phyloP scores from a whole-genome alignment of 2,113 vertebrate species.

The Prionailurus bengalensis region DNA sequence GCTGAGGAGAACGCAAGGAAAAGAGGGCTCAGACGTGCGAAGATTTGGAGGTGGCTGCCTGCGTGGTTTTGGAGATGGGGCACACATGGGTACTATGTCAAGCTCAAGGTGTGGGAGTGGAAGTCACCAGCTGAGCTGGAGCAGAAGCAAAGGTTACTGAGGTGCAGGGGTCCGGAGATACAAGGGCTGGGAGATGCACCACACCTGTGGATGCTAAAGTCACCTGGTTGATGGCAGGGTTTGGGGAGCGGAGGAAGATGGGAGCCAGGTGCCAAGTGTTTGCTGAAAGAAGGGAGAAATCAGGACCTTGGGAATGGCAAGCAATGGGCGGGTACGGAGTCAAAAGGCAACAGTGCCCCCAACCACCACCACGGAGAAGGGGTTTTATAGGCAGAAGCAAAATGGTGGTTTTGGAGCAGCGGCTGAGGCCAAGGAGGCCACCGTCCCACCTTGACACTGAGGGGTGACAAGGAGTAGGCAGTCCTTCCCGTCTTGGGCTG shows the following conservation, averaged over 20 bases:
- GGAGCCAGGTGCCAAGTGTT: background rate
- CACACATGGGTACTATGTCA: fast-evolving
- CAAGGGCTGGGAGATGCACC: fast-evolving
- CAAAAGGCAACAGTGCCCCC: no score
- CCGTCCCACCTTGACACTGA: background rate
- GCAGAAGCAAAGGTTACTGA: no score
- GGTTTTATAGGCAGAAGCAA: background rate
- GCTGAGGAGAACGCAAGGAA: background rate
- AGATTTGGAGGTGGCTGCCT: background rate
- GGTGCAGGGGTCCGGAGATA: fast-evolving
- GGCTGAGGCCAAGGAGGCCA: background rate
- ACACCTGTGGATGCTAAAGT: background rate
- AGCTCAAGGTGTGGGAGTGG: background rate
- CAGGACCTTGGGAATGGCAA: background rate
- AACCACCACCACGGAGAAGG: background rate
- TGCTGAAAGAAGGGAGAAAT: background rate
- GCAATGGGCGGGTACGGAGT: fast-evolving
- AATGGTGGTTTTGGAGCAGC: background rate
- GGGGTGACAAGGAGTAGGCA: background rate
- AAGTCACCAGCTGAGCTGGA: background rate
- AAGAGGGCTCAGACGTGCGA: background rate
- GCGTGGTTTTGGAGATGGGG: background rate
- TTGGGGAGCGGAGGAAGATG: background rate
- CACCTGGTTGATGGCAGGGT: background rate
- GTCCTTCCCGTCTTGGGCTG: no score